These are phyloP conservation scores for Lanius ludovicianus DNA, from an alignment of 2,113 vertebrate genomes.

Conservation along the genomic window DNA sequence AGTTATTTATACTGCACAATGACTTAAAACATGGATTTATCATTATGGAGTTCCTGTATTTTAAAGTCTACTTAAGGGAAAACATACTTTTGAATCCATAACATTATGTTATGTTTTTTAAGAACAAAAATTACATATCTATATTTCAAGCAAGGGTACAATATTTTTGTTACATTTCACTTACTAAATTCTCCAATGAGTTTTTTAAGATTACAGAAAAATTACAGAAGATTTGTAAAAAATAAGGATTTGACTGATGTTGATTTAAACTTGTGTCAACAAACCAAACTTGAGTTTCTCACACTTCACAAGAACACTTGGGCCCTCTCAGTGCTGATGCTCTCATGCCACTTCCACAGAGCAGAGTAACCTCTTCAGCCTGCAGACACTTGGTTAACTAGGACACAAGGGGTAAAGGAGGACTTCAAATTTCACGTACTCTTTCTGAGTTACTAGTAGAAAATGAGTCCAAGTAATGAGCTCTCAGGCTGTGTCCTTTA, in stretches of 20 bases:
- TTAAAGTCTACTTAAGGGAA: neutral
- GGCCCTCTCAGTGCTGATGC: neutral
- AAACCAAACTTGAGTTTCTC: neutral
- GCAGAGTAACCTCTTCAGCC: neutral
- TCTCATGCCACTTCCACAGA: neutral
- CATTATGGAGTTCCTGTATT: neutral
- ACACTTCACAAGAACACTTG: neutral
- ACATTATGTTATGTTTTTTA: neutral
- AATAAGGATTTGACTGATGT: neutral
- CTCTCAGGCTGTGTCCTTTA: neutral
- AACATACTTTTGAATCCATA: neutral
- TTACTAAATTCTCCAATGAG: neutral
- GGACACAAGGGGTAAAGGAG: neutral
- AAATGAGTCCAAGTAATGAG: neutral
- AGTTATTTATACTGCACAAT: neutral
- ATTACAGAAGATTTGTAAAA: neutral
- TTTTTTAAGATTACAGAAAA: neutral
- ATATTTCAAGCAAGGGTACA: neutral
- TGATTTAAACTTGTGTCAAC: neutral
- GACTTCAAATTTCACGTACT: neutral
- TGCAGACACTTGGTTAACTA: rapidly evolving
- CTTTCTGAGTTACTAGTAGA: neutral
- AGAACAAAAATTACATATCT: neutral
- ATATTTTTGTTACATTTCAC: neutral
- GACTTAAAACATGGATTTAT: neutral